Evolutionary conservation across 2,113 vertebrate species (phyloP), one percentile per base, ranked within the genome.

Genomic region (Microcebus tavaratra): DNA sequence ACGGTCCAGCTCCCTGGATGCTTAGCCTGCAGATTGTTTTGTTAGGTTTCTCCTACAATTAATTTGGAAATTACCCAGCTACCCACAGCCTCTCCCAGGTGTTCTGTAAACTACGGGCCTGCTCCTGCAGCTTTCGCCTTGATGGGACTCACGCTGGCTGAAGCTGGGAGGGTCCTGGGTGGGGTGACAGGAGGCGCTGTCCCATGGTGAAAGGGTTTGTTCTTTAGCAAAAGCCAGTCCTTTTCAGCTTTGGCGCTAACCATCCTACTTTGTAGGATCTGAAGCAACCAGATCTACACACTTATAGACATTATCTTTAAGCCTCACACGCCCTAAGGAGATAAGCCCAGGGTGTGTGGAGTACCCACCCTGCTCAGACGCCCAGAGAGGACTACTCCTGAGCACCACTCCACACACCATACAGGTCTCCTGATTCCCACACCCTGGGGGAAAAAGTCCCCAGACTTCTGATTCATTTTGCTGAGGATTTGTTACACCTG

Each of bases 61-160:
- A 97, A 95, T 97, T 96, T 92, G 97, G 98, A 97, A 97, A 97
- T 96, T 94, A 96, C 96, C 96, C 97, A 97, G 93, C 92, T 97
- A 87, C 97, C 91, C 93, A 83, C 89, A 94, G 96, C 81, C 87
- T 97, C 93, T 93, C 95, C 95, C 96, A 94, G 90, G 95, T 98
- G 92, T 95, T 94, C 94, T 65, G 84, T 90, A 92, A 97, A 95
- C 92, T 39, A 39, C 0, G 9, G 92, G 95, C n/a, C 65, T 95
- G 87, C 80, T 92, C 70, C 87, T 96, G 89, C 55, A 78, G 89
- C 67, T n/a, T 94, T 84, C 0, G 4, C 78, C 34, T 55, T 36
- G 31, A 55, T 86, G 84, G 88, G 81, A 82, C 68, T 55, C 29
- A 42, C 1, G 11, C 42, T 12, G 57, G 73, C 63, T 68, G 23